These are phyloP conservation scores for Ladona fulva DNA, from an alignment of 1,140 invertebrate species.

Conservation along the genomic window DNA sequence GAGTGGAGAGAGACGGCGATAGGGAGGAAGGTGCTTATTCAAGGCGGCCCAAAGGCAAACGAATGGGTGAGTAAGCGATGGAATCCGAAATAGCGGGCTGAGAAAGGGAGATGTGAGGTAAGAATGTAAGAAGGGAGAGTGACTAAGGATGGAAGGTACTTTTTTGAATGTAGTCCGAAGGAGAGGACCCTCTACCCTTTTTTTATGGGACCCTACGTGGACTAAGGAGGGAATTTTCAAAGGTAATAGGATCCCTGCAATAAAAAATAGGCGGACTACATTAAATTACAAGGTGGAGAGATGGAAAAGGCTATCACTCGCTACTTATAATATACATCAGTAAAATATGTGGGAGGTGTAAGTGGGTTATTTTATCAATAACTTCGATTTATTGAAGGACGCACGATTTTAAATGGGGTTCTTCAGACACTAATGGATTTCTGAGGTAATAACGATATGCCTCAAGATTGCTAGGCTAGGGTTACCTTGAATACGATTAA, in stretches of 20 bases:
- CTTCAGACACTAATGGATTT: no score
- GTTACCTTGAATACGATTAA: no score
- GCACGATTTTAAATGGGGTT: no score
- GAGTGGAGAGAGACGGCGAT: neutral
- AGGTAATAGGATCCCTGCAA: neutral
- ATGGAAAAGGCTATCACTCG: no score
- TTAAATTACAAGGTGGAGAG: neutral
- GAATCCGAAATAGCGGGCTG: neutral
- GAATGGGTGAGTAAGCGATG: neutral
- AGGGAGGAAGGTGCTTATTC: neutral
- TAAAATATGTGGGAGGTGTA: no score
- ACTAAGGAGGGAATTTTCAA: neutral
- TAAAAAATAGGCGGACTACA: neutral
- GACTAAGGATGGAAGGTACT: neutral
- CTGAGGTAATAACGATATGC: no score
- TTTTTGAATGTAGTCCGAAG: neutral
- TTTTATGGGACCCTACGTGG: no score
- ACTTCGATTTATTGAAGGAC: no score
- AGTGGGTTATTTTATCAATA: no score
- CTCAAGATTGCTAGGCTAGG: no score
- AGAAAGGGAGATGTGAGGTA: neutral
- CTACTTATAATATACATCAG: no score
- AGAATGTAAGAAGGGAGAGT: neutral
- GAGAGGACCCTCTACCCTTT: no score
- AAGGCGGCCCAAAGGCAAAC: neutral